Conservation (phyloP, 2,113 vertebrate species). For the Tachycineta bicolor region DNA sequence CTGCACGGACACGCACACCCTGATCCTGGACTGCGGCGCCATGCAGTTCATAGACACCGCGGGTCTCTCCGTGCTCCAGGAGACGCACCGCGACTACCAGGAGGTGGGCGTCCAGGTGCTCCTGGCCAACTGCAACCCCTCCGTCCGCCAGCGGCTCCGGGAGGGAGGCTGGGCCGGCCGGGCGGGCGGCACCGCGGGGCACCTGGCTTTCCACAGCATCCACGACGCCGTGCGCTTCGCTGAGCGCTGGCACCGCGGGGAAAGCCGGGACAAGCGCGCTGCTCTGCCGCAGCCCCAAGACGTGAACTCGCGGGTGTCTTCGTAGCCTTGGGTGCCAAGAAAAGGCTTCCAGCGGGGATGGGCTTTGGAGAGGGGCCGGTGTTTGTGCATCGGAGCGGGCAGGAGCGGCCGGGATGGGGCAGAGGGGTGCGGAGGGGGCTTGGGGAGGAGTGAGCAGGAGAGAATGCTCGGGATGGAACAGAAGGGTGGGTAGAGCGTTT, state of each 20-base stretch:
- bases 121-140: constrained; percentile 80
- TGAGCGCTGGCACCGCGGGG: not conserved
- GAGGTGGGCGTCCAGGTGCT: constrained; percentile 75
- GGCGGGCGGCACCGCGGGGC: not conserved
- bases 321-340: not conserved
- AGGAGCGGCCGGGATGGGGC: not conserved
- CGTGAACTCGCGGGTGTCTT: not conserved
- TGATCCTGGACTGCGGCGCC: constrained; percentile 84
- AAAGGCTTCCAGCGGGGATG: accelerated
- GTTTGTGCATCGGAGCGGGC: too few relatives aligned
- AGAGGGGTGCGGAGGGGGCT: not conserved
- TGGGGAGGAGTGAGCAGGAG: not conserved
- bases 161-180: constrained; percentile 73
- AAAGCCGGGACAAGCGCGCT: not conserved
- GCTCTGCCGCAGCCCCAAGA: not conserved
- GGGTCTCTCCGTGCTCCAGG: constrained; percentile 80
- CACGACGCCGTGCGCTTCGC: constrained; percentile 66
- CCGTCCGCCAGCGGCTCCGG: constrained; percentile 74
- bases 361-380: not conserved
- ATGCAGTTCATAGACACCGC: constrained; percentile 83
- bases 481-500: too few relatives aligned
- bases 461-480: too few relatives aligned
- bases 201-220: constrained; percentile 72
- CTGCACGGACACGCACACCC: constrained; percentile 43
- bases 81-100: constrained; percentile 75